phyloP scores from a whole-genome alignment of 1,140 invertebrate genomes.

The Heliconius eleuchia region DNA sequence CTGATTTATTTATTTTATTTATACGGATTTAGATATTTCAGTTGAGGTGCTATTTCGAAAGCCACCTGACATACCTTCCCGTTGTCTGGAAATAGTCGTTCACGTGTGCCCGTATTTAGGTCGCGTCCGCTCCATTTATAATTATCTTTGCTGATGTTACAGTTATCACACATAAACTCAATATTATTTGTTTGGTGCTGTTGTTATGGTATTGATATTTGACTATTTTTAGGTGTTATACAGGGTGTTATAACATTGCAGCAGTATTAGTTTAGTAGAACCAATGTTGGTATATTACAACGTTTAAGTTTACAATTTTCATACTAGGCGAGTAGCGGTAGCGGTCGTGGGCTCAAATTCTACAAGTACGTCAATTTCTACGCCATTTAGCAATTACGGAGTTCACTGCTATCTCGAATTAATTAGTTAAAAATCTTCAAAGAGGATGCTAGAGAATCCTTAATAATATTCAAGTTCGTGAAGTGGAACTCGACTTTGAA shows the following conservation, averaged over 20 bases:
- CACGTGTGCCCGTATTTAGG: conserved; percentile 69
- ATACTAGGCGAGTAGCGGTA: no score
- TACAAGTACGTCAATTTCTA: no score
- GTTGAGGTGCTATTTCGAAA: conserved; percentile 66
- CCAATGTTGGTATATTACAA: no score
- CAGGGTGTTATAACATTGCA: not conserved
- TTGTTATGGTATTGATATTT: conserved; percentile 30
- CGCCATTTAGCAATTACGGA: no score
- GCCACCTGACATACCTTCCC: conserved; percentile 65
- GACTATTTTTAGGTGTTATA: conserved; percentile 21
- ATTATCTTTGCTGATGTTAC: conserved; percentile 67
- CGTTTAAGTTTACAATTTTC: no score
- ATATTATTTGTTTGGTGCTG: conserved; percentile 44
- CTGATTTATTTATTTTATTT: no score
- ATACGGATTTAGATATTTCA: conserved; percentile 30
- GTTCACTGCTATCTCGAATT: not conserved
- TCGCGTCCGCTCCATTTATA: conserved; percentile 69
- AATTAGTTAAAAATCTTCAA: not conserved
- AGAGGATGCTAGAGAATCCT: not conserved
- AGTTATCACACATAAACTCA: conserved; percentile 58
- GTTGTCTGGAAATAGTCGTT: conserved; percentile 71
- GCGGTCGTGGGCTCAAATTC: no score
- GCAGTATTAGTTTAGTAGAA: not conserved
- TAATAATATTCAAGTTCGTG: conserved; percentile 9
- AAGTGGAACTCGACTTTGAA: conserved; percentile 21